Evolutionary conservation across 1,140 invertebrate genomes (phyloP), one percentile per base, ranked within the genome.

Genomic region (Heliconius nattereri): DNA sequence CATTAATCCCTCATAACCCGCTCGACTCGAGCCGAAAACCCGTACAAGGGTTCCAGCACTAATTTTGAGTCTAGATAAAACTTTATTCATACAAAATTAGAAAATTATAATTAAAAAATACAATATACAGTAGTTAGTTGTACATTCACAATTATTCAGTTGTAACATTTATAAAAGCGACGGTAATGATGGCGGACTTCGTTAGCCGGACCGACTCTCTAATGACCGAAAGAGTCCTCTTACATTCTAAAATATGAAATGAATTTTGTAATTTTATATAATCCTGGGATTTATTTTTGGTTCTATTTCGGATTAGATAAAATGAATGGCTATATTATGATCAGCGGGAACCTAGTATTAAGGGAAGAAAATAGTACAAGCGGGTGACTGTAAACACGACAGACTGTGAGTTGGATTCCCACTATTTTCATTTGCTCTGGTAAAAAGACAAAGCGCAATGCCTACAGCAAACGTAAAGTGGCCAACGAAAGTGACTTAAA

Each of bases 171-270:
- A 57, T 66, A 29, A 66, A 66, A 29, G 60, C 60, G 11, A 1
- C n/a, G 60, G 23, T 66, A 66, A 66, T 26, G 60, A 66, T 13
- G 23, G 60, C 60, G 60, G 26, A 60, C 57, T 60, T 60, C 57
- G 57, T 60, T 60, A 60, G 57, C 57, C 57, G 57, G 57, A 66
- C 60, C 23, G 60, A 66, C 60, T 26, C 23, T 16, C 60, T 66
- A 66, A 66, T 66, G 60, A 66, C 26, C 26, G 9, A 29, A 13
- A 26, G 60, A 26, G 7, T 66, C 60, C 23, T 11, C 60, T 66
- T 66, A 66, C 60, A 13, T 26, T 66, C 23, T 66, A n/a, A 66
- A 66, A 66, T 66, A 66, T 26, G 11, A 66, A 66, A 66, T 26
- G 9, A 29, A 66, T 26, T 26, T 66, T 16, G 11, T 16, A 23